Percentiles rank a stretch among this genome's conserved stretches.
These are phyloP conservation scores for Venturia canescens DNA, from an alignment of 1,140 invertebrate genomes.

Conservation along the genomic window DNA sequence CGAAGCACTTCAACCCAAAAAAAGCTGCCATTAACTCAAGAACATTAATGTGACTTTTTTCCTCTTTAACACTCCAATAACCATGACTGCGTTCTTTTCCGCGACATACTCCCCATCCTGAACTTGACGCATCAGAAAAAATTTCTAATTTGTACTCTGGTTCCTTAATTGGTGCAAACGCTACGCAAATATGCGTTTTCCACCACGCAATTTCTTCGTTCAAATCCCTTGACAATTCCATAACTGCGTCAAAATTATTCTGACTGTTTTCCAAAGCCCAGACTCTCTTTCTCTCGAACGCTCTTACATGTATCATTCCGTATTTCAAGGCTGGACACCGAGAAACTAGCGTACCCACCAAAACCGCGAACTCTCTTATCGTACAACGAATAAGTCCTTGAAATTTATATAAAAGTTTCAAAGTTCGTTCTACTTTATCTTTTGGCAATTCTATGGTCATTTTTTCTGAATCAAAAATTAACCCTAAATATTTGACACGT, in stretches of 20 bases:
- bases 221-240: background rate
- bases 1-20: background rate
- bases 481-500: no score
- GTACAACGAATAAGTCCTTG: no score
- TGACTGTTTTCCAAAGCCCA: background rate
- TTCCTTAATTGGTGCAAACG: background rate
- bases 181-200: background rate
- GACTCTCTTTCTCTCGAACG: no score
- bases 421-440: no score
- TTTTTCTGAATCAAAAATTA: no score
- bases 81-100: background rate
- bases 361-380: no score
- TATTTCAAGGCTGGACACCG: no score
- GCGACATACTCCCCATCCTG: background rate
- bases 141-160: background rate
- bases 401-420: no score
- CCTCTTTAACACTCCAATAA: background rate
- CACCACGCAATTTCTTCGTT: background rate
- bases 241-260: background rate
- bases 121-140: background rate
- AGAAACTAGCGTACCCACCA: no score
- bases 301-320: no score
- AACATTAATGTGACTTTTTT: background rate
- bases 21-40: background rate
- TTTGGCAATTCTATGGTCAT: no score